Evolutionary conservation across 1,140 invertebrate species (phyloP), one percentile per base, ranked within the genome.

Genomic region (Rhagoletis pomonella): DNA sequence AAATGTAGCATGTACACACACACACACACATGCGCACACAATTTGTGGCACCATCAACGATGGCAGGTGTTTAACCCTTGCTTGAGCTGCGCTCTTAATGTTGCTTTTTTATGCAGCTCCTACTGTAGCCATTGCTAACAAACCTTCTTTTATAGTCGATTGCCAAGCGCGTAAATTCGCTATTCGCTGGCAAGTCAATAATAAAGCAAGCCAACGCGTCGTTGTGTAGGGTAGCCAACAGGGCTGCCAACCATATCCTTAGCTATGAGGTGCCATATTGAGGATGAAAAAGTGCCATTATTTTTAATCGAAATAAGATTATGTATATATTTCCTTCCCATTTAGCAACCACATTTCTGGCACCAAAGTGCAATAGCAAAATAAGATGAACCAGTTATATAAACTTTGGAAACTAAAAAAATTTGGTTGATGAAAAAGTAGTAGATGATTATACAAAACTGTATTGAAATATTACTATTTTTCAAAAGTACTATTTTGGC

Each of bases 31-130:
- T n/a, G 44, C 17, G 29, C 44, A 50, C 44, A 50, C 12, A 47
- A n/a, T 17, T 77, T 55, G 47, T 77, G 73, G 73, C 73, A 81
- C 29, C 29, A 55, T 55, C 73, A 55, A 55, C 42, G 55, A 29
- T n/a, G 73, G 73, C 73, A 81, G 73, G 73, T 81, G 73, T 81
- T 81, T 81, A 81, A 81, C 73, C 73, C 73, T 81, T 73, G 42
- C 10, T 73, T 10, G 50, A 55, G 29, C 60, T 9, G 4, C 4
- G 60, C 12, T n/a, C 9, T 55, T 55, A 2, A 55, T 10, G 42
- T 73, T 73, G 42, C 65, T 67, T 14, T 14, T 14, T 44, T 73
- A n/a, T 4, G 5, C 64, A 14, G 60, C 60, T 39, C 14, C 67
- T 14, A 73, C 67, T 65, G 29, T 19, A 4, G 17, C 64, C 17